A percentile compares a stretch with the other conserved stretches of the same genome.
Conservation (phyloP, 2,797 vertebrate genomes). For the Pempheris klunzingeri region DNA sequence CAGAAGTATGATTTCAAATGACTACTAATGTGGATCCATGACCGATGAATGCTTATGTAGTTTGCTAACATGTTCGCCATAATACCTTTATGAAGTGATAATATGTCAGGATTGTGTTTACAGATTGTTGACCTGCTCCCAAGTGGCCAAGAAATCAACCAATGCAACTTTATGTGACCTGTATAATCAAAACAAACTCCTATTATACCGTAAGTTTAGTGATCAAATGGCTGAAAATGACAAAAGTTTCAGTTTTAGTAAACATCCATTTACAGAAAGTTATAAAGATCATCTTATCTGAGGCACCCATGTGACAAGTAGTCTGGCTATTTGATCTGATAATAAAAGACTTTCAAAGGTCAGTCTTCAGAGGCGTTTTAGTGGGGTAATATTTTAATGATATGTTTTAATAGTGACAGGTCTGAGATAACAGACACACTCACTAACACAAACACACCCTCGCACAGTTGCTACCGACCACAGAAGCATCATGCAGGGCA, state of each 20-base stretch:
- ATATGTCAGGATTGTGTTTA: background rate
- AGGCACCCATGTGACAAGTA: conserved; percentile 10
- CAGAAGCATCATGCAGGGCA: conserved; percentile 22
- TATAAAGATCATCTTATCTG: conserved; percentile 34
- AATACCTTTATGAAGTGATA: background rate
- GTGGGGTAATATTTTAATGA: conserved; percentile 27
- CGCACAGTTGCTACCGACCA: conserved; percentile 31
- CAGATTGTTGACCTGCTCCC: background rate
- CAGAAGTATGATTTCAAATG: background rate
- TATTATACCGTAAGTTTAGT: background rate
- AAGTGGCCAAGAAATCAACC: background rate
- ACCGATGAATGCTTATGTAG: background rate
- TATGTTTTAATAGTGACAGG: conserved; percentile 15
- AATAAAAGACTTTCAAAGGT: conserved; percentile 54
- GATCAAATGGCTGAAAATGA: background rate
- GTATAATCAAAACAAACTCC: background rate
- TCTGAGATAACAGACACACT: conserved; percentile 20
- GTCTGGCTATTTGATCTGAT: conserved; percentile 26
- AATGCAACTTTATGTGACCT: background rate
- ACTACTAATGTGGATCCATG: too few species aligned
- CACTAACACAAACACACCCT: conserved; percentile 22
- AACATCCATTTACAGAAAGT: background rate
- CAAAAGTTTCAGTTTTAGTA: background rate
- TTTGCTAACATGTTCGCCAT: background rate
- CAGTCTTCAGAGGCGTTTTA: conserved; percentile 45